These are phyloP conservation scores for Bombus fervidus DNA, from an alignment of 1,140 invertebrate species.

Conservation along the genomic window DNA sequence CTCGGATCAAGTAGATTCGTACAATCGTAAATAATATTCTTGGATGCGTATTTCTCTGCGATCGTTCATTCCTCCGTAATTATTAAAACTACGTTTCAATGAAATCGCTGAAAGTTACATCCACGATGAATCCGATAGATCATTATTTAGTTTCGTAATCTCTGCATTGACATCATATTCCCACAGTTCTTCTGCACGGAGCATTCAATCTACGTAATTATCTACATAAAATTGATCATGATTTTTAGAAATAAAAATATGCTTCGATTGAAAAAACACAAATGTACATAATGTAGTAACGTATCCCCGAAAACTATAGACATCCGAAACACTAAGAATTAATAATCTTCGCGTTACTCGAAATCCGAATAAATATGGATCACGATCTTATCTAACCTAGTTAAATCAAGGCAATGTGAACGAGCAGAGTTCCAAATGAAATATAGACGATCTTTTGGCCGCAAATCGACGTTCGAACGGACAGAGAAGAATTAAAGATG, in stretches of 20 bases:
- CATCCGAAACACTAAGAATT: background rate
- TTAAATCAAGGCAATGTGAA: background rate
- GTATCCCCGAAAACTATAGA: background rate
- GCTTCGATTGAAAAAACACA: too few species aligned
- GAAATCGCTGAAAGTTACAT: too few species aligned
- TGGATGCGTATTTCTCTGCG: background rate
- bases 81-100: background rate
- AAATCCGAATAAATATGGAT: background rate
- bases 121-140: too few species aligned
- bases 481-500: constrained; percentile 77
- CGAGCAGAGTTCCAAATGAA: constrained; percentile 21
- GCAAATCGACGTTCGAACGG: constrained; percentile 67
- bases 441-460: constrained; percentile 47
- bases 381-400: background rate
- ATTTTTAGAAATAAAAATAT: background rate
- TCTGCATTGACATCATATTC: too few species aligned
- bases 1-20: background rate
- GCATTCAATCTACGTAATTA: background rate
- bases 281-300: too few species aligned
- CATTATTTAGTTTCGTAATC: too few species aligned
- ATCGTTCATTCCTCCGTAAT: background rate
- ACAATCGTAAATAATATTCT: background rate
- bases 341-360: background rate
- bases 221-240: background rate
- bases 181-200: too few species aligned